These are phyloP conservation scores for Sphaerophoria rueppellii DNA, from an alignment of 2,888 invertebrate species.

Conservation along the genomic window DNA sequence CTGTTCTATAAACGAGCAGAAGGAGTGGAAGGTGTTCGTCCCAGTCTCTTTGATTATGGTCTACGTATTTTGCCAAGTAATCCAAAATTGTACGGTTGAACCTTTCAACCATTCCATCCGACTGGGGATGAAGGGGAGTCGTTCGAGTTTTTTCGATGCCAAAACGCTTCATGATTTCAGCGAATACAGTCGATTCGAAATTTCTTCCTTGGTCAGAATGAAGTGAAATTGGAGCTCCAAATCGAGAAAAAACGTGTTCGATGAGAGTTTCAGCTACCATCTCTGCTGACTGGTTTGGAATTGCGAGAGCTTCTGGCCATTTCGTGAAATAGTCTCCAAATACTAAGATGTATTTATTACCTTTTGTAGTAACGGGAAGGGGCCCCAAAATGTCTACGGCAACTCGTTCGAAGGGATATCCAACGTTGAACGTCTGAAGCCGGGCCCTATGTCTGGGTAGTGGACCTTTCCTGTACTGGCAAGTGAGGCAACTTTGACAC, in stretches of 20 bases:
- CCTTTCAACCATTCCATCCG: neutral
- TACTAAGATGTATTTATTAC: conserved; percentile 3
- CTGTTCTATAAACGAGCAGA: conserved; percentile 16
- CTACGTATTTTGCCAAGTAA: conserved; percentile 9
- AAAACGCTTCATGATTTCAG: neutral
- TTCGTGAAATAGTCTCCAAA: conserved; percentile 1
- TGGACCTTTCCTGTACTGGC: neutral
- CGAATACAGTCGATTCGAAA: conserved; percentile 1
- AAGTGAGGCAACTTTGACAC: neutral
- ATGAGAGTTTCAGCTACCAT: neutral
- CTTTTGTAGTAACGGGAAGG: conserved; percentile 3
- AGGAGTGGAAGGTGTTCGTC: conserved; percentile 22
- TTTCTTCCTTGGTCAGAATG: conserved; percentile 12
- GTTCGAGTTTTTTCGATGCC: conserved; percentile 13
- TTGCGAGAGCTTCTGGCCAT: neutral
- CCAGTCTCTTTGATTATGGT: conserved; percentile 26
- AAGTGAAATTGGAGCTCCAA: neutral
- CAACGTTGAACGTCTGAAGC: neutral
- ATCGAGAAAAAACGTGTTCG: conserved; percentile 1
- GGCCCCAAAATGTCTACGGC: neutral
- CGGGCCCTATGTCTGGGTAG: neutral
- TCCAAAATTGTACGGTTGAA: neutral
- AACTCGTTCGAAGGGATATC: conserved; percentile 1
- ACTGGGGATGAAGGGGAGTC: neutral
- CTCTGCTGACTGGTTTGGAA: conserved; percentile 5